Percentiles rank a stretch among this genome's conserved stretches.
These are phyloP conservation scores for Jaculus jaculus DNA, from an alignment of 2,113 vertebrate genomes.

Conservation along the genomic window DNA sequence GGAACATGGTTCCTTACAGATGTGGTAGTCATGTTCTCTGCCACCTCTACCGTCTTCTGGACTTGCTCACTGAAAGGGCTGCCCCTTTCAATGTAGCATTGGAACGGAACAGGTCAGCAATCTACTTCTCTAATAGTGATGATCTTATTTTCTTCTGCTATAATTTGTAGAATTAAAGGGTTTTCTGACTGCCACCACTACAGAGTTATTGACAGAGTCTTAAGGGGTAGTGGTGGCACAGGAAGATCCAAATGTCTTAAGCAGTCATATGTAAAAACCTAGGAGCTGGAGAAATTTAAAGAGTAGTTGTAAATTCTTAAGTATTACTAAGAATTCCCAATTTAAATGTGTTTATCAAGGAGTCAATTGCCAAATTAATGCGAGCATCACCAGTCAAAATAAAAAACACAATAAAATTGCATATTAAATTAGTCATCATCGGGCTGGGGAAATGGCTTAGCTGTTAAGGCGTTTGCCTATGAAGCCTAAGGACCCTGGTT, in stretches of 20 bases:
- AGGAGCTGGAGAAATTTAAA: background rate
- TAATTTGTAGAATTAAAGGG: background rate
- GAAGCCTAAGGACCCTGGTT: too few species aligned
- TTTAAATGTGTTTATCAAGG: background rate
- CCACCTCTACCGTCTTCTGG: background rate
- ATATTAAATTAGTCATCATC: background rate
- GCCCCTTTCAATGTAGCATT: background rate
- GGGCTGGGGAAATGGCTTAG: too few species aligned
- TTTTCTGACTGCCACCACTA: background rate
- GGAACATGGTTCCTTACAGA: background rate
- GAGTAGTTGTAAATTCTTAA: background rate
- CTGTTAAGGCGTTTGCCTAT: too few species aligned
- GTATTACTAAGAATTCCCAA: background rate
- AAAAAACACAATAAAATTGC: background rate
- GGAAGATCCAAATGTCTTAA: background rate
- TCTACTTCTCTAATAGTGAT: background rate
- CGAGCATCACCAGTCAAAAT: slow-evolving; percentile 1
- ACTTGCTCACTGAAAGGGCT: background rate
- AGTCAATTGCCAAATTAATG: background rate
- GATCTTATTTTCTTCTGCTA: background rate
- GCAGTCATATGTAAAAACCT: background rate
- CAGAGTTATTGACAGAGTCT: background rate
- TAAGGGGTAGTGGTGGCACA: background rate
- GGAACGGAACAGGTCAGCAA: background rate
- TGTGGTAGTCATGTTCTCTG: background rate